Conservation (phyloP, 2,113 vertebrate genomes). For the Phrynosoma blainvillii region DNA sequence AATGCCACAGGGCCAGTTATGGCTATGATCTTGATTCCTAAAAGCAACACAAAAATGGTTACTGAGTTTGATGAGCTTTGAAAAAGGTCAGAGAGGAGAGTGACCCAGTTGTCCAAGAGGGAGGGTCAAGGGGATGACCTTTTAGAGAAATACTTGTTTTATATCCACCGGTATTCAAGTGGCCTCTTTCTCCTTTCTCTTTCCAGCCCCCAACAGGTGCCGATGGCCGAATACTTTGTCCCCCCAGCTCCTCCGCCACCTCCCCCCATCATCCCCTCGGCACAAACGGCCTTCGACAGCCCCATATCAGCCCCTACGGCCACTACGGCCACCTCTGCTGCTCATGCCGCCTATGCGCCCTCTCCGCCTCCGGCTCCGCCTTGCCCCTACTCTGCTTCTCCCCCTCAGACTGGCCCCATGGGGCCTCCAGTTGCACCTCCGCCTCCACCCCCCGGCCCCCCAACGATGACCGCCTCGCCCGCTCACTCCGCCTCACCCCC, state of each 20-base stretch:
- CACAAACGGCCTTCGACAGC: slow-evolving; percentile 89
- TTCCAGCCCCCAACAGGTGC: slow-evolving; percentile 79
- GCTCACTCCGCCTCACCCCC: slow-evolving; percentile 73
- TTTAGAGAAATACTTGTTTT: background rate
- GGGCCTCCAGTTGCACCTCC: slow-evolving; percentile 74
- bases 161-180: background rate
- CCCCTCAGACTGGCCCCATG: slow-evolving; percentile 73
- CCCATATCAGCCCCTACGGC: slow-evolving; percentile 66
- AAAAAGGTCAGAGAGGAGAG: no score
- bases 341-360: slow-evolving; percentile 55
- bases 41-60: no score
- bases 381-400: slow-evolving; percentile 79
- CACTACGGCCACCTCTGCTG: slow-evolving; percentile 39
- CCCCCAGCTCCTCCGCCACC: slow-evolving; percentile 87
- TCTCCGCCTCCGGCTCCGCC: slow-evolving; percentile 76
- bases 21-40: no score
- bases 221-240: slow-evolving; percentile 86
- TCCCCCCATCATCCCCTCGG: slow-evolving; percentile 86
- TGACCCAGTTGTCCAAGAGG: no score
- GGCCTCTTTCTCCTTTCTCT: background rate
- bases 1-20: no score
- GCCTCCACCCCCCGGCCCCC: slow-evolving; percentile 62
- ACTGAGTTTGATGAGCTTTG: no score
- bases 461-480: slow-evolving; percentile 62
- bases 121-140: no score